phyloP scores from a whole-genome alignment of 1,140 invertebrate species.

The Drosophila santomea region DNA sequence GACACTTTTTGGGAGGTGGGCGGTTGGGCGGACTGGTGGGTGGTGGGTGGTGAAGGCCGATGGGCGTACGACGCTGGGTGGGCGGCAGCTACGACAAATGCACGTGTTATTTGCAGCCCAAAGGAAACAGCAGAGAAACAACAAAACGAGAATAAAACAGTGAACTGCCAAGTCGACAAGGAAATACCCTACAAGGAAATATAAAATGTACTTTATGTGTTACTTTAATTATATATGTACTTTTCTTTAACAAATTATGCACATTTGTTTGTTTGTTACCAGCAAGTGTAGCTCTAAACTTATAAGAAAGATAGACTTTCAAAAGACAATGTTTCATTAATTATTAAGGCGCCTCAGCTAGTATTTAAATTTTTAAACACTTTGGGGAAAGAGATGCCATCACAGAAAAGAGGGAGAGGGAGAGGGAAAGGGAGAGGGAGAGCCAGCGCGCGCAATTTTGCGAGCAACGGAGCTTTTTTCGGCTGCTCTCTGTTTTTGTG shows the following conservation, averaged over 20 bases:
- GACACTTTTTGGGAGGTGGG: constrained; percentile 3
- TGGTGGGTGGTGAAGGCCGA: constrained; percentile 8
- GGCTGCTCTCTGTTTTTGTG: constrained; percentile 73
- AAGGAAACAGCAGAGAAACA: constrained; percentile 45
- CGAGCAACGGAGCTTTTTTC: constrained; percentile 52
- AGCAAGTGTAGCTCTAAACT: background rate
- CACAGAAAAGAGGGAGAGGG: background rate
- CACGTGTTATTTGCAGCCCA: constrained; percentile 72
- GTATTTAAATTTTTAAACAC: constrained; percentile 29
- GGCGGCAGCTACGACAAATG: constrained; percentile 51
- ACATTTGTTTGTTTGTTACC: too few relatives aligned
- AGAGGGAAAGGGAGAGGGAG: constrained; percentile 16
- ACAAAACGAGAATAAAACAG: constrained; percentile 56
- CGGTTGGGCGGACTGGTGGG: background rate
- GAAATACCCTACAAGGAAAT: background rate
- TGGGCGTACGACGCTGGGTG: constrained; percentile 2
- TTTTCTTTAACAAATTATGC: too few relatives aligned
- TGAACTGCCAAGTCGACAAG: background rate
- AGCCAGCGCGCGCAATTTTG: constrained; percentile 37
- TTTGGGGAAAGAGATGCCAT: background rate
- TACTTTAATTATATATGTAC: background rate
- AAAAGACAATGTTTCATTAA: constrained; percentile 15
- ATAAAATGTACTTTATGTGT: background rate
- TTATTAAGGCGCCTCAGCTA: constrained; percentile 17
- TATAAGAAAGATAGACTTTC: background rate